Percentiles rank a stretch among this genome's conserved stretches.
These are phyloP conservation scores for Babylonia areolata DNA, from an alignment of 1,140 invertebrate genomes.

Conservation along the genomic window DNA sequence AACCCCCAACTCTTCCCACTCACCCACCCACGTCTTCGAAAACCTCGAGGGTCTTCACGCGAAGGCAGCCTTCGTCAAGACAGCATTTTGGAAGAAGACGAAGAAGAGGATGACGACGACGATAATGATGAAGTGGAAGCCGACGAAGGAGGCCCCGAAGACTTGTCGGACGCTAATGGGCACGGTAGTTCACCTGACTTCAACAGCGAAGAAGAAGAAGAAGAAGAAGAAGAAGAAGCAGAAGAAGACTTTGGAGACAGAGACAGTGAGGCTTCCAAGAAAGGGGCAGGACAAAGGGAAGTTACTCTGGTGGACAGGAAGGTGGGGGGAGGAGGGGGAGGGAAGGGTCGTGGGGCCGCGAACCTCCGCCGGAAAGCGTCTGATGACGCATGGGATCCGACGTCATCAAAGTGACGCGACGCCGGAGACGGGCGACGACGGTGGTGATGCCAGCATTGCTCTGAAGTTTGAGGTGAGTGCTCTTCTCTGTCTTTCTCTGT, in stretches of 20 bases:
- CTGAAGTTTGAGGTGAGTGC: constrained; percentile 58
- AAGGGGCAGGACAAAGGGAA: background rate
- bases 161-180: background rate
- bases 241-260: background rate
- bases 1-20: background rate
- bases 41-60: too few relatives aligned
- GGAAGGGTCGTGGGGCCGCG: too few relatives aligned
- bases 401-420: too few relatives aligned
- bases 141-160: background rate
- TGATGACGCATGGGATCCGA: too few relatives aligned
- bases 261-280: background rate
- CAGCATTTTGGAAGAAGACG: background rate
- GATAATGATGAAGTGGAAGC: background rate
- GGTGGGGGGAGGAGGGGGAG: background rate
- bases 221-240: background rate
- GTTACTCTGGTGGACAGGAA: background rate
- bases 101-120: background rate
- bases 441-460: constrained; percentile 37
- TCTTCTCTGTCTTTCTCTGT: background rate
- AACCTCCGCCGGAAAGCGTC: too few relatives aligned
- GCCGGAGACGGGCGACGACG: background rate
- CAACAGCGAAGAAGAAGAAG: background rate
- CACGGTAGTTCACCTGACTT: background rate
- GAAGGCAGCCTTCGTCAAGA: background rate
- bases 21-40: too few relatives aligned